Percentiles rank a stretch among this genome's conserved stretches.
These are phyloP conservation scores for Copidosoma floridanum DNA, from an alignment of 1,140 invertebrate genomes.

Conservation along the genomic window DNA sequence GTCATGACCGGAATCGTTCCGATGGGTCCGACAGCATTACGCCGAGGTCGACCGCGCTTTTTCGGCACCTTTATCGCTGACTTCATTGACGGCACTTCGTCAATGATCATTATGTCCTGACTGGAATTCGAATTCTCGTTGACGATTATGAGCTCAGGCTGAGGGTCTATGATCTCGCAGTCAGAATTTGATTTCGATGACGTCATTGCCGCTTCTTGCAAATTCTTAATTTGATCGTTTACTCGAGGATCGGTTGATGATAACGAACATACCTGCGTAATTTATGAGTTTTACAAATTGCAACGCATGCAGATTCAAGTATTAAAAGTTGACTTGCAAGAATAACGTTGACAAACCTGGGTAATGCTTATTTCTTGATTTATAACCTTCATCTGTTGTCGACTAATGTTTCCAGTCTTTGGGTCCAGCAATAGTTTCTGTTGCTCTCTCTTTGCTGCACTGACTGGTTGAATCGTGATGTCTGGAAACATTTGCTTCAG, in stretches of 20 bases:
- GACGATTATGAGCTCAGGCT: constrained; percentile 52
- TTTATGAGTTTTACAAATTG: too few relatives aligned
- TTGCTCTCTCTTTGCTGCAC: constrained; percentile 29
- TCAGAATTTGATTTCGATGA: constrained; percentile 43
- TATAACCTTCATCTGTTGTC: constrained; percentile 50
- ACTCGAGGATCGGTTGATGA: constrained; percentile 28
- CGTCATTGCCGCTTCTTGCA: too few relatives aligned
- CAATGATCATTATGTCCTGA: constrained; percentile 54
- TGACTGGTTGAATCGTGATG: constrained; percentile 50
- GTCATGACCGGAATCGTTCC: constrained; percentile 7
- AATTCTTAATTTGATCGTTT: constrained; percentile 45
- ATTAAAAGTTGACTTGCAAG: too few relatives aligned
- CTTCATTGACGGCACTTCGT: constrained; percentile 44
- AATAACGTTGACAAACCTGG: constrained; percentile 36
- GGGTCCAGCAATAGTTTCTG: constrained; percentile 42
- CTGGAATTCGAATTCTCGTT: constrained; percentile 56
- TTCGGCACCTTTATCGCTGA: constrained; percentile 44
- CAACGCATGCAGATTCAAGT: too few relatives aligned
- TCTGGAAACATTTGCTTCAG: constrained; percentile 49
- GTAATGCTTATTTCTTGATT: constrained; percentile 54
- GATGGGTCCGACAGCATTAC: constrained; percentile 33
- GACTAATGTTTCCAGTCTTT: constrained; percentile 39
- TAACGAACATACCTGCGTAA: constrained; percentile 17
- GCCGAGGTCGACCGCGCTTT: constrained; percentile 49
- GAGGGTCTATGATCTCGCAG: constrained; percentile 52